Conservation (phyloP, 2,888 invertebrate species). For the Cephus runcator region DNA sequence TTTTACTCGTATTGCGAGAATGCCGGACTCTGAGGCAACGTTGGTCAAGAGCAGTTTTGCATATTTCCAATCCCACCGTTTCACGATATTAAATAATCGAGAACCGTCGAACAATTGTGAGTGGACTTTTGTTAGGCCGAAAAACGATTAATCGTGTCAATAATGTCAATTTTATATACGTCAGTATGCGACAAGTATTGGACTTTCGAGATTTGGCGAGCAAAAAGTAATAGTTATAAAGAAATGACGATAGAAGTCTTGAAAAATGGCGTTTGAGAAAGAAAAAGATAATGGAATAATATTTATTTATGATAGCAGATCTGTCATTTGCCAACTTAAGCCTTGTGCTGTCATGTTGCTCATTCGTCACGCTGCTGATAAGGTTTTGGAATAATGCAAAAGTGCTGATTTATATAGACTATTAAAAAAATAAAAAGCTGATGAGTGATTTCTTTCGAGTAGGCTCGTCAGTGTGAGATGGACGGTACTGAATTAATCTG, state of each 20-base stretch:
- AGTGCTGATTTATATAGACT: background rate
- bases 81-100: background rate
- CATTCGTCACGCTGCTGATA: background rate
- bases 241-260: background rate
- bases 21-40: background rate
- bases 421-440: conserved; percentile 14
- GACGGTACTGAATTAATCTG: conserved; percentile 60
- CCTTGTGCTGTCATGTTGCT: background rate
- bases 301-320: background rate
- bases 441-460: conserved; percentile 26
- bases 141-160: background rate
- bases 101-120: background rate
- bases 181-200: background rate
- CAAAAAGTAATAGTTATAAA: background rate
- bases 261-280: background rate
- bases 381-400: conserved; percentile 4
- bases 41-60: background rate
- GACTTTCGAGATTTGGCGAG: background rate
- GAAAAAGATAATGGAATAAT: background rate
- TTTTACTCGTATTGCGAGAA: background rate
- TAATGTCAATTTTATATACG: background rate
- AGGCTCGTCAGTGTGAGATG: conserved; percentile 50
- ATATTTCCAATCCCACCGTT: background rate
- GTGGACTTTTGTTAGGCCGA: background rate
- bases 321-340: background rate